Base-by-base conservation (phyloP, 2,113 vertebrate genomes). In the Proterorhinus semilunaris region DNA sequence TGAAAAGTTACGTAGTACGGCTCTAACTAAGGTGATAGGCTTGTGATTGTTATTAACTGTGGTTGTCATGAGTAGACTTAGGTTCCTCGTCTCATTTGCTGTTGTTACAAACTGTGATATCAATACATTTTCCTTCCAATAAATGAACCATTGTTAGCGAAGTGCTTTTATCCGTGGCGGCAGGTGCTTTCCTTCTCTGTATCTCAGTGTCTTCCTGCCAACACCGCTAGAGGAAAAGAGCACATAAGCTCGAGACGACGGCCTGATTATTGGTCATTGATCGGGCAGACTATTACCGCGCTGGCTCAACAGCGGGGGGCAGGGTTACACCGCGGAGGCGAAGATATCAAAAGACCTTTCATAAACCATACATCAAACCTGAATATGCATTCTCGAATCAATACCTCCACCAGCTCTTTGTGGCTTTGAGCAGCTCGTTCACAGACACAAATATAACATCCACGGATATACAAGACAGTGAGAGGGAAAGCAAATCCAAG, bases 221-320 rank as follows among this genome's bases (percentile, higher is more conserved):
- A 62, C 12, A 11, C 16, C 71, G 63, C 61, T 61, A 67, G 51
- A 72, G 7, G 21, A 43, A 69, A 63, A 76, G 66, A 54, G 71
- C 36, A 61, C 36, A 68, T 15, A 55, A 57, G 62, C 69, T 72
- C 52, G 44, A 17, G 54, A 47, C 51, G 48, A 45, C 6, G 17
- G 50, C 53, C 27, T 82, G 68, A 83, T 79, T 81, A 85, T 80
- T 75, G 68, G 51, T 36, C 74, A 86, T 84, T 71, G 87, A 90
- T 85, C 81, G 65, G 45, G 16, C 46, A 79, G 46, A 66, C 69
- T 47, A 75, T 83, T 79, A 77, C 62, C 61, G 74, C 55, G 48
- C 62, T 17, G 64, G 17, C 59, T 75, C 61, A 73, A 75, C 74
- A 69, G 61, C 45, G 62, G 50, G 62, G 58, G 68, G 72, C 65